phyloP scores from a whole-genome alignment of 2,797 vertebrate species.

The Diceros bicornis region DNA sequence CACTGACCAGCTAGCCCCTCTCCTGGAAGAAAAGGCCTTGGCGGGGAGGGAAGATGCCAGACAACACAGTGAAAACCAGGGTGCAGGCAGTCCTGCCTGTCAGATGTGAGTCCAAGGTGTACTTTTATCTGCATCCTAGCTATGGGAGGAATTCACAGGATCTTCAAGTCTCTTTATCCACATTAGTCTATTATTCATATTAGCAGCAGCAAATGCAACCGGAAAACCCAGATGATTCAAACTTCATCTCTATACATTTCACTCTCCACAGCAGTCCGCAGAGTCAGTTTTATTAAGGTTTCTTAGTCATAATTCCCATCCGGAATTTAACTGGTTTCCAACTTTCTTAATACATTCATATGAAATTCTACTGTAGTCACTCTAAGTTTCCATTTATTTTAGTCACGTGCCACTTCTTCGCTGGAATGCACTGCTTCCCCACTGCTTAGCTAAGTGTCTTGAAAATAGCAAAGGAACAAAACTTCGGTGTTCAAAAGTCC shows the following conservation, averaged over 20 bases:
- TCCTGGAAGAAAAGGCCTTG: neutral
- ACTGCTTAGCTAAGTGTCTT: neutral
- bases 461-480: neutral
- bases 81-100: neutral
- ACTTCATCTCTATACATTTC: neutral
- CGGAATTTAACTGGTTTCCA: neutral
- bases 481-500: neutral
- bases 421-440: neutral
- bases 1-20: neutral
- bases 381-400: neutral
- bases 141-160: neutral
- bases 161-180: neutral
- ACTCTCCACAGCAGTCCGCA: neutral
- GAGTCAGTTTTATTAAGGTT: neutral
- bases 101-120: neutral
- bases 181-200: neutral
- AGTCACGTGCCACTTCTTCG: neutral
- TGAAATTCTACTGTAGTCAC: neutral
- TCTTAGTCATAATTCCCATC: neutral
- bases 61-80: neutral
- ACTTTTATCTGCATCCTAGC: neutral
- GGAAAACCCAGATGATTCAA: neutral
- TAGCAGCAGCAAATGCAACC: neutral
- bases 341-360: neutral
- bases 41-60: neutral